These are phyloP conservation scores for Protobothrops mucrosquamatus DNA, from an alignment of 2,113 vertebrate genomes.

Conservation along the genomic window DNA sequence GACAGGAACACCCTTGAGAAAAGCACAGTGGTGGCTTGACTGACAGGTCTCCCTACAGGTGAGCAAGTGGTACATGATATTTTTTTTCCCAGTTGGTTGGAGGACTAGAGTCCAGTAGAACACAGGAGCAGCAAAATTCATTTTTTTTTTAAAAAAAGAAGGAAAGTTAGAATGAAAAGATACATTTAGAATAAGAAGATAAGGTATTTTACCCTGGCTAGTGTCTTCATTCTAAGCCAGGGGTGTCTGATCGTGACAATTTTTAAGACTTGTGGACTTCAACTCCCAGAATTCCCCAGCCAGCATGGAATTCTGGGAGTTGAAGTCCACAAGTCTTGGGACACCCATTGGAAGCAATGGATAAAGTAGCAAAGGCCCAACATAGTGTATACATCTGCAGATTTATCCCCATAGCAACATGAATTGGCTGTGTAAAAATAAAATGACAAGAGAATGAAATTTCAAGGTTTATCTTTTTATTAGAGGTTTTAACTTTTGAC, in stretches of 20 bases:
- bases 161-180: not conserved
- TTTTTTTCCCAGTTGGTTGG: not conserved
- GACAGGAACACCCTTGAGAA: not conserved
- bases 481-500: constrained; percentile 20
- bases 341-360: not conserved
- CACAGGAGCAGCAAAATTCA: not conserved
- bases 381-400: not conserved
- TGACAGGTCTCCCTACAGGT: not conserved
- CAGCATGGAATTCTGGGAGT: not conserved
- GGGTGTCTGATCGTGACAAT: not conserved
- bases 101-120: not conserved
- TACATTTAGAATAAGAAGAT: not conserved
- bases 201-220: not conserved
- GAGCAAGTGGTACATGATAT: not conserved
- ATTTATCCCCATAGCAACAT: not conserved
- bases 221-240: not conserved
- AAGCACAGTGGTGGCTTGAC: not conserved
- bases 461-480: constrained; percentile 47
- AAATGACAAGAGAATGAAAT: not conserved
- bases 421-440: not conserved
- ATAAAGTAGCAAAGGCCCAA: not conserved
- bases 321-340: not conserved
- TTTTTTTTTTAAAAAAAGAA: not conserved
- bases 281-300: not conserved
- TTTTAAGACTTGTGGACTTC: not conserved